These are phyloP conservation scores for Alligator sinensis DNA, from an alignment of 2,113 vertebrate species.

Conservation along the genomic window DNA sequence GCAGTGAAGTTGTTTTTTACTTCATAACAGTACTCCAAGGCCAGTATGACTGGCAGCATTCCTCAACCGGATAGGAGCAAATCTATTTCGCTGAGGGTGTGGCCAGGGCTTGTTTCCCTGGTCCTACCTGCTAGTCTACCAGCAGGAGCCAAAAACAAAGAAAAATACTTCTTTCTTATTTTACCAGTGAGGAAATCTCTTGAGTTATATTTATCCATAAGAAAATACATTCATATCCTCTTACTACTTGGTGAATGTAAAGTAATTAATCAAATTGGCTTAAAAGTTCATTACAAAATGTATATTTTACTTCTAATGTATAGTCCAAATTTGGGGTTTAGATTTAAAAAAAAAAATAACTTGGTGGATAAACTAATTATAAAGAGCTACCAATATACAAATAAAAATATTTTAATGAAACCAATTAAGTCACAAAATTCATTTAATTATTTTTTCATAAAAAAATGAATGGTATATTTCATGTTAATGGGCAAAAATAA, in stretches of 20 bases:
- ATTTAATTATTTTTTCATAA: neutral
- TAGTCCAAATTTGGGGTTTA: neutral
- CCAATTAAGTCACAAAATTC: conserved; percentile 23
- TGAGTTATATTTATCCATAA: neutral
- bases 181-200: conserved; percentile 16
- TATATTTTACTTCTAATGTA: neutral
- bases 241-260: neutral
- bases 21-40: neutral
- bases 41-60: conserved; percentile 22
- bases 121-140: conserved; percentile 50
- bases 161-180: conserved; percentile 22
- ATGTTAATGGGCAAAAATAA: conserved; percentile 80
- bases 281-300: neutral
- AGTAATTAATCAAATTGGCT: neutral
- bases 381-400: neutral
- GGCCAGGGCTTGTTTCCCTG: neutral
- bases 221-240: neutral
- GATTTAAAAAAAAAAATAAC: neutral
- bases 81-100: conserved; percentile 47
- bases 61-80: conserved; percentile 41
- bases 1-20: neutral
- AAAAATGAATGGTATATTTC: conserved; percentile 85
- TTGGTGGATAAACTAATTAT: neutral
- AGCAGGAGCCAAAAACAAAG: conserved; percentile 15
- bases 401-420: neutral